Base-by-base conservation (phyloP, 2,113 vertebrate genomes). In the Ochotona curzoniae region DNA sequence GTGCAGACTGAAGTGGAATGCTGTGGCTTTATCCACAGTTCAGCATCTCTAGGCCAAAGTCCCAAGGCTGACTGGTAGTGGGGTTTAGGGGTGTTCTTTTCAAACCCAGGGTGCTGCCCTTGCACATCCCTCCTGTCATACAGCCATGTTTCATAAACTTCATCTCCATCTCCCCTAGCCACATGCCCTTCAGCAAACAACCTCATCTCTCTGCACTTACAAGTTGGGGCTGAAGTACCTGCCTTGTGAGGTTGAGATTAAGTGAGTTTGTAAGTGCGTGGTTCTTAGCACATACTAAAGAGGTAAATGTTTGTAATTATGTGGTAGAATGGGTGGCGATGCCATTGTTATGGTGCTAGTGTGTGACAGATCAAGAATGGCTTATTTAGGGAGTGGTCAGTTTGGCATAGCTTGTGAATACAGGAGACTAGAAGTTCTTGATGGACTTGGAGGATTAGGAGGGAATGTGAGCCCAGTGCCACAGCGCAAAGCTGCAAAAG, bases 41-140 rank as follows among this genome's bases (percentile, higher is more conserved):
- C 14, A 23, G 5, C 9, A 35, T 66, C n/a, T 17, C 32, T 2
- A 15, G 61, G 28, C 28, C 64, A 8, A 13, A 28, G 44, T 44
- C 60, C 85, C 83, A 25, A 10, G 32, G 12, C 5, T 70, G 64
- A 51, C 2, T 60, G 69, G 57, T 49, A 17, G 21, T 49, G 71
- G 12, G 12, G 38, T 6, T 44, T 44, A 6, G 38, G 21, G 7
- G 26, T 47, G 15, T 66, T 51, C 7, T 25, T 70, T 80, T 87
- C 44, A 86, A 38, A 9, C 26, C 7, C 30, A 28, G 47, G 38
- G n/a, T 82, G 30, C 86, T 32, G 11, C 21, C 75, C 14, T n/a
- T 35, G 15, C 7, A 21, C 0, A 0, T 74, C n/a, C 2, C 28
- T 69, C 32, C n/a, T 49, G 1, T 30, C 57, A 9, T 44, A 5